Conservation (phyloP, 2,797 vertebrate species). For the Cossypha caffra region DNA sequence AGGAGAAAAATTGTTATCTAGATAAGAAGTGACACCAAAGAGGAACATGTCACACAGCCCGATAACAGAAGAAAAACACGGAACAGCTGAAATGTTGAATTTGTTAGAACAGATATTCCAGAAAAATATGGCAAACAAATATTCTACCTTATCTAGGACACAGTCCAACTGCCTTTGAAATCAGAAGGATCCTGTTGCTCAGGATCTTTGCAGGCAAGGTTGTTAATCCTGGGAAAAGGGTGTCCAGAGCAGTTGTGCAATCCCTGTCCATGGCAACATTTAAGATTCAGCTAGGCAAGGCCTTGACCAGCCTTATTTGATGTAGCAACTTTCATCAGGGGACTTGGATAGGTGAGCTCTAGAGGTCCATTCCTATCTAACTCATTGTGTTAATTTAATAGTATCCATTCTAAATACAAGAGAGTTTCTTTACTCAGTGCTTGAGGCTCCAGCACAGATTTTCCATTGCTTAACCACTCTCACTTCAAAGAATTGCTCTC, state of each 20-base stretch:
- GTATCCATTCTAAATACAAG: background rate
- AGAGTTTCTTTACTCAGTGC: background rate
- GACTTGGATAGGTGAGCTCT: background rate
- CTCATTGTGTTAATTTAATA: background rate
- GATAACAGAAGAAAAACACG: background rate
- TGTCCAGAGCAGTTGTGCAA: background rate
- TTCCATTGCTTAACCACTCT: background rate
- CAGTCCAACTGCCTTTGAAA: background rate
- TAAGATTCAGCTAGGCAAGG: background rate
- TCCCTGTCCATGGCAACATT: background rate
- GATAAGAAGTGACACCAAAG: slow-evolving; percentile 27
- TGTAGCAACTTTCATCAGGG: background rate
- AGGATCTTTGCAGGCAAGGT: background rate
- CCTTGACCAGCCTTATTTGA: background rate
- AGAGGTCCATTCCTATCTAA: background rate
- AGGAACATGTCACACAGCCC: background rate
- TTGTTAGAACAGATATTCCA: background rate
- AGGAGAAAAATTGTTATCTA: slow-evolving; percentile 13
- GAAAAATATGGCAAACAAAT: background rate
- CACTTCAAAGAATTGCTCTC: background rate
- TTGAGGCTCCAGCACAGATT: background rate
- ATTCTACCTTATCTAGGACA: background rate
- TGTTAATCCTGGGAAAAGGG: background rate
- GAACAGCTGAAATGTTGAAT: background rate
- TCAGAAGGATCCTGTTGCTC: background rate